Conservation (phyloP, 2,888 invertebrate genomes). For the Drosophila eohydei region DNA sequence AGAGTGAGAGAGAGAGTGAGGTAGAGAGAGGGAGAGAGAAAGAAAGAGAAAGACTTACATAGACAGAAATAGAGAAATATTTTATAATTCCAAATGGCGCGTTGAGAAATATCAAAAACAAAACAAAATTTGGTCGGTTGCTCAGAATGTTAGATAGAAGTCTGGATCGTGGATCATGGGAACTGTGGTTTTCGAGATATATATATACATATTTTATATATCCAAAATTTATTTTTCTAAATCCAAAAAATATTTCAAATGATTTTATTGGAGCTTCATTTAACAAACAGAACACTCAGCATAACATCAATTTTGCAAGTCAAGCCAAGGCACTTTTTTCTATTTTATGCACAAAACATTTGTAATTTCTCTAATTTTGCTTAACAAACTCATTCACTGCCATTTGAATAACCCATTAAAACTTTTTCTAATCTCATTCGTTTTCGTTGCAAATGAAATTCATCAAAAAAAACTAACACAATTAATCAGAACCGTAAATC, state of each 20-base stretch:
- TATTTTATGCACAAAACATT: neutral
- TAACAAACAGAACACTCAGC: no score
- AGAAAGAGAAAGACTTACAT: neutral
- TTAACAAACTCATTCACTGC: slow-evolving; percentile 11
- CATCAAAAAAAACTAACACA: slow-evolving; percentile 39
- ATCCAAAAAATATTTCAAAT: no score
- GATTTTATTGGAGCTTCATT: no score
- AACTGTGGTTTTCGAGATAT: no score
- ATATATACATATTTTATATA: no score
- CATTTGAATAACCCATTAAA: slow-evolving; percentile 44
- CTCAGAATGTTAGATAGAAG: no score
- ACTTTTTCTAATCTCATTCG: slow-evolving; percentile 49
- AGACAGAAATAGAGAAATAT: neutral
- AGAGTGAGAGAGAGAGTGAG: neutral
- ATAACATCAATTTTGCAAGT: no score
- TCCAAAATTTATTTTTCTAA: no score
- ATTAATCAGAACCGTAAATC: slow-evolving; percentile 32
- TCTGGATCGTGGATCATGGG: no score
- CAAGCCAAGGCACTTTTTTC: no score
- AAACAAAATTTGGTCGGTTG: neutral
- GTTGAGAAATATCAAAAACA: neutral
- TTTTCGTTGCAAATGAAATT: slow-evolving; percentile 43
- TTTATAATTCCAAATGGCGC: no score
- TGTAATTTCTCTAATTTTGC: neutral
- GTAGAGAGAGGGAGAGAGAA: neutral